A percentile compares a stretch with the other conserved stretches of the same genome.
phyloP scores from a whole-genome alignment of 1,140 invertebrate species.

The Lasioglossum albipes region DNA sequence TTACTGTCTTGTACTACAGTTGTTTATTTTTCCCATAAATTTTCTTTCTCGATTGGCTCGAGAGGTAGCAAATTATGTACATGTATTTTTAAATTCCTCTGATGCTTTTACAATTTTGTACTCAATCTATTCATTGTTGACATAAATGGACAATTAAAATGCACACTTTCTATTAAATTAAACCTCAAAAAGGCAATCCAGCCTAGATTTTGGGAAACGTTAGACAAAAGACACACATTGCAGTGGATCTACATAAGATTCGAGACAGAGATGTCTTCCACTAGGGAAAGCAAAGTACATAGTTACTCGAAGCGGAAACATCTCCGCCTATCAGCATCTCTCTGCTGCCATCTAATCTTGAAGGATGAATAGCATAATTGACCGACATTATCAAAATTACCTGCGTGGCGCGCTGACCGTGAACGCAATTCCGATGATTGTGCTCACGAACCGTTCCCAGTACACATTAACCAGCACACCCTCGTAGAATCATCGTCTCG shows the following conservation, averaged over 20 bases:
- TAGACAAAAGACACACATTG: not conserved
- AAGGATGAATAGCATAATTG: slow-evolving; percentile 33
- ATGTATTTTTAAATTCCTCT: no score
- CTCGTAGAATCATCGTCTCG: not conserved
- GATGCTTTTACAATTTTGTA: no score
- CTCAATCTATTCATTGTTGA: no score
- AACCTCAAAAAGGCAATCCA: not conserved
- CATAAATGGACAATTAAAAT: no score
- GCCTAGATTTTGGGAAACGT: not conserved
- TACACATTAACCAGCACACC: not conserved
- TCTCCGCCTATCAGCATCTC: slow-evolving; percentile 1
- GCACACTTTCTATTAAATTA: not conserved
- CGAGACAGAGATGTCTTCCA: slow-evolving; percentile 29
- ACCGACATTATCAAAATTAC: slow-evolving; percentile 40
- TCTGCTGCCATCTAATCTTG: not conserved
- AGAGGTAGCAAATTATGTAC: no score
- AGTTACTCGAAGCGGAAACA: slow-evolving; percentile 37
- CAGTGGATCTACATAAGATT: not conserved
- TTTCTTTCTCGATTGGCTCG: no score
- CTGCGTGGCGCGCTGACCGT: slow-evolving; percentile 9
- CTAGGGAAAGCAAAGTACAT: slow-evolving; percentile 44
- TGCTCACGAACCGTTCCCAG: slow-evolving; percentile 14
- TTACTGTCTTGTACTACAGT: no score
- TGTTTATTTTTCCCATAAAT: no score
- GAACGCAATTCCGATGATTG: slow-evolving; percentile 46